Base-by-base conservation (phyloP, 1,140 invertebrate genomes). In the Battus philenor region DNA sequence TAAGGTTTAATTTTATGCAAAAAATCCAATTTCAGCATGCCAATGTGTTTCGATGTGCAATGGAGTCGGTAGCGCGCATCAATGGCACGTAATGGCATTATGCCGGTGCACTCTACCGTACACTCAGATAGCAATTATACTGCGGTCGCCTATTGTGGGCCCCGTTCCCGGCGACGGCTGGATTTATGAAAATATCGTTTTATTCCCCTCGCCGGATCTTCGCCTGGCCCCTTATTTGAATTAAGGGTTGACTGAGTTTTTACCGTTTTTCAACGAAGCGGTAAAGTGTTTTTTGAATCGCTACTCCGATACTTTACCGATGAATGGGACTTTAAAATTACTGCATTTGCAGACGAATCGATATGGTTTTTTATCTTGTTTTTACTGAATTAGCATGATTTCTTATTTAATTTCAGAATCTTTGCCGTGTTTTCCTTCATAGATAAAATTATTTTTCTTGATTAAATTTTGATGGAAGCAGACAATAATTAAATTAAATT, bases 21-120 rank as follows among this genome's bases (percentile, higher is more conserved):
- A n/a, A n/a, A n/a, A n/a, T n/a, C n/a, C n/a, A n/a, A n/a, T n/a
- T n/a, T n/a, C n/a, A n/a, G n/a, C n/a, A n/a, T n/a, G 33, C 11
- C 3, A 1, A 20, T 36, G n/a, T 33, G 31, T 15, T 6, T 1
- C 33, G 15, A 36, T 36, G 17, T 36, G 33, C 33, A 36, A 20
- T 36, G 33, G 33, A 36, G 33, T 36, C 33, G 33, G 33, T 18
- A 36, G 16, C 33, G 33, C 33, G 33, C 33, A 36, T 36, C 33
- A 36, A 36, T 36, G 33, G 33, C 15, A 36, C 33, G 33, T 36
- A 36, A 36, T 34, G 32, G 32, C 32, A 34, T 34, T 34, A 34
- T 34, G 32, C 32, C 10, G 18, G 17, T 6, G 17, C 33, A 36
- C 33, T 36, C 33, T 36, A 36, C 33, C 33, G 17, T 36, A 16